A percentile compares a stretch with the other conserved stretches of the same genome.
Evolutionary conservation across 2,113 vertebrate species (phyloP).

Genomic region (Benthochromis sp.): DNA sequence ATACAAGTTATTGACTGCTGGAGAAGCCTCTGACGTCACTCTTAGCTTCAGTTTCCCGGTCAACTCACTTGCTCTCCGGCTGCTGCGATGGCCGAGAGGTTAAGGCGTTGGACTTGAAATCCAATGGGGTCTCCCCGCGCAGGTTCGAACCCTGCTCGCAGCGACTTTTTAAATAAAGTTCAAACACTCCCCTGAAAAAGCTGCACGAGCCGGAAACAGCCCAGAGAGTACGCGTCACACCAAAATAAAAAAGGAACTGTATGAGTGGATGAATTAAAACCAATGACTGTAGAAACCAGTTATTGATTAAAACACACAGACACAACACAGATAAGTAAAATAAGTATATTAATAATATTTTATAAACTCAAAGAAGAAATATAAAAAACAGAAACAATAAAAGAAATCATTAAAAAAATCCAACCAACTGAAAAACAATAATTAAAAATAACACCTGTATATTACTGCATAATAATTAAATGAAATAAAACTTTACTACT

Average conservation of each 20-base stretch:
- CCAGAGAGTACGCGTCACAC: neutral
- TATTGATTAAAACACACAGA: neutral
- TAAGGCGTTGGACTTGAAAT: slow-evolving; percentile 94
- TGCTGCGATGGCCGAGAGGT: slow-evolving; percentile 89
- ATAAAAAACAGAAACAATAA: neutral
- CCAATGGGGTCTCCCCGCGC: slow-evolving; percentile 87
- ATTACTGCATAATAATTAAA: neutral
- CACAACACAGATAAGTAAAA: neutral
- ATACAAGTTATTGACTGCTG: neutral
- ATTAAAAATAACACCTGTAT: neutral
- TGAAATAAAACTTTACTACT: neutral
- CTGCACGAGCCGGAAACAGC: neutral
- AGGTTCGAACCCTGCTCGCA: slow-evolving; percentile 87
- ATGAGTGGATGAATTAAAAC: neutral
- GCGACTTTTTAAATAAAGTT: slow-evolving; percentile 39
- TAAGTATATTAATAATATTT: neutral
- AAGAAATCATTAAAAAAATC: neutral
- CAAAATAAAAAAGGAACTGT: neutral
- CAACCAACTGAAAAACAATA: neutral
- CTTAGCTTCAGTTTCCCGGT: neutral
- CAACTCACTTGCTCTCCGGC: neutral
- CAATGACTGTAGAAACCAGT: neutral
- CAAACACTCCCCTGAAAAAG: neutral
- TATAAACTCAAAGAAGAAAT: neutral
- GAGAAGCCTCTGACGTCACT: neutral